Evolutionary conservation across 2,888 invertebrate genomes (phyloP).

Genomic region (Achlya flavicornis): DNA sequence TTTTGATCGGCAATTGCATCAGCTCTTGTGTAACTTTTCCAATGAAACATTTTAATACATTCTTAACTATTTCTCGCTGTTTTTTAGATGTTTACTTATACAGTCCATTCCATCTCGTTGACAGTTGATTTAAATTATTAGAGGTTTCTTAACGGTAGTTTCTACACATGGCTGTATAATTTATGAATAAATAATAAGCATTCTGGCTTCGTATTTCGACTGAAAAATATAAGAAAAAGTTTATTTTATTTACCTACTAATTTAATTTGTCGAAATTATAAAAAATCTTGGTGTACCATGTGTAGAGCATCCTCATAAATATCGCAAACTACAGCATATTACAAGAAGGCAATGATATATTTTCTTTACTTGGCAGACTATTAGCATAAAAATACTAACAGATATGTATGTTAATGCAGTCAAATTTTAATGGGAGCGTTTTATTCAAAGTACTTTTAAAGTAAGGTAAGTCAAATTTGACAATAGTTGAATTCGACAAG

Average conservation of each 20-base stretch:
- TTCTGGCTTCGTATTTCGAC: too few relatives aligned
- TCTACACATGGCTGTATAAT: background rate
- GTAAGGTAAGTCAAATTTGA: slow-evolving; percentile 8
- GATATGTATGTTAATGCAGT: slow-evolving; percentile 59
- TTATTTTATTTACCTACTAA: too few relatives aligned
- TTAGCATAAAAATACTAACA: slow-evolving; percentile 50
- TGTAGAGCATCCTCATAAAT: background rate
- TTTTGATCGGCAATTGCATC: background rate
- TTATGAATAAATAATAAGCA: too few relatives aligned
- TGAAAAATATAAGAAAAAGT: too few relatives aligned
- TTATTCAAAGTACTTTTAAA: background rate
- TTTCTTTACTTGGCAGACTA: slow-evolving; percentile 33
- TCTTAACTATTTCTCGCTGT: background rate
- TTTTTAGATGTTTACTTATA: background rate
- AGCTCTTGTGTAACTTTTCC: background rate
- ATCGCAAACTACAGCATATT: slow-evolving; percentile 28
- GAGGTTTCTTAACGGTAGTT: too few relatives aligned
- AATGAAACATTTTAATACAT: background rate
- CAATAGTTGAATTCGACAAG: slow-evolving; percentile 10
- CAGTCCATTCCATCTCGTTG: background rate
- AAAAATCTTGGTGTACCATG: background rate
- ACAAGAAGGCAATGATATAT: slow-evolving; percentile 20
- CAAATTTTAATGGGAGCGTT: slow-evolving; percentile 28
- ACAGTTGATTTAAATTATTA: background rate
- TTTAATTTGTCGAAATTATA: background rate